Conservation (phyloP, 2,797 vertebrate species). For the Lagorchestes hirsutus region DNA sequence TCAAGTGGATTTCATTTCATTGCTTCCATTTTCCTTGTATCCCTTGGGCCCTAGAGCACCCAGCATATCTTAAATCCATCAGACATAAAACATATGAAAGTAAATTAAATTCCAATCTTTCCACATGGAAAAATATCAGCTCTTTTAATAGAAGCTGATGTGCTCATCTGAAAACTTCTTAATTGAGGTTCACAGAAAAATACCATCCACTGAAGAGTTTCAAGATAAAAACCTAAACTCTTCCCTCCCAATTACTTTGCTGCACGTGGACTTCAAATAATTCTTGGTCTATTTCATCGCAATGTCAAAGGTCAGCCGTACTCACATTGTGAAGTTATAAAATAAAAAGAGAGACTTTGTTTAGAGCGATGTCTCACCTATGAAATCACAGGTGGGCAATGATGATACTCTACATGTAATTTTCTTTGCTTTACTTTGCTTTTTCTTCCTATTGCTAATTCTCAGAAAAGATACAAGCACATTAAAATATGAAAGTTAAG, state of each 20-base stretch:
- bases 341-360: neutral
- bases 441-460: neutral
- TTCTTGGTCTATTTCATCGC: neutral
- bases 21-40: slow-evolving; percentile 63
- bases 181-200: neutral
- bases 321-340: neutral
- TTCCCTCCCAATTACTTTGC: slow-evolving; percentile 6
- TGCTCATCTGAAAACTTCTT: slow-evolving; percentile 17
- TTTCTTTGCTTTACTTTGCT: slow-evolving; percentile 26
- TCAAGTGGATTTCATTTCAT: slow-evolving; percentile 73
- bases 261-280: slow-evolving; percentile 1
- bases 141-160: slow-evolving; percentile 67
- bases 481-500: neutral
- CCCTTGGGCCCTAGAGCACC: slow-evolving; percentile 42
- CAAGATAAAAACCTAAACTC: neutral
- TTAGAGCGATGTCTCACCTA: neutral
- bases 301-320: slow-evolving; percentile 26
- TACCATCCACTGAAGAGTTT: neutral
- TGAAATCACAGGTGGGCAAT: neutral
- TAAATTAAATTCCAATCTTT: slow-evolving; percentile 58
- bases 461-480: slow-evolving; percentile 20
- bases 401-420: neutral
- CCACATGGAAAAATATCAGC: slow-evolving; percentile 15
- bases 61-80: slow-evolving; percentile 64
- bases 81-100: slow-evolving; percentile 59